Conservation (phyloP, 2,888 invertebrate species). For the Philaethria dido region DNA sequence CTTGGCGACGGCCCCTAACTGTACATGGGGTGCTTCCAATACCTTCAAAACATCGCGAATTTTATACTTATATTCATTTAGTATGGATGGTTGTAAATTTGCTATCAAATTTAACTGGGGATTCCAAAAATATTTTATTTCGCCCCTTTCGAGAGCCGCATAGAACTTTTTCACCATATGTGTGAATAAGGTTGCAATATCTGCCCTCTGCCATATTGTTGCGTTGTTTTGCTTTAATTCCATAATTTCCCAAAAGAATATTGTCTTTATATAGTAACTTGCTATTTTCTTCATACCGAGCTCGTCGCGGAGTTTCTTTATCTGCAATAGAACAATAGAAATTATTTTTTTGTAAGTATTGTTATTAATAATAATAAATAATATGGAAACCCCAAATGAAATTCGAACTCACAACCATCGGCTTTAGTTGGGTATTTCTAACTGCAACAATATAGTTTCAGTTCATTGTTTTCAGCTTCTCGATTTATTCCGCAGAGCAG, state of each 20-base stretch:
- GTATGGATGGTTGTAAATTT: conserved; percentile 44
- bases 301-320: conserved; percentile 80
- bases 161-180: conserved; percentile 70
- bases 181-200: conserved; percentile 59
- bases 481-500: no score
- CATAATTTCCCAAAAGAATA: conserved; percentile 72
- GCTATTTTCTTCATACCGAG: conserved; percentile 71
- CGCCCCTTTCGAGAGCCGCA: conserved; percentile 52
- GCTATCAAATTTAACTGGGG: conserved; percentile 70
- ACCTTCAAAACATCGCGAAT: conserved; percentile 53
- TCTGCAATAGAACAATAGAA: conserved; percentile 47
- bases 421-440: no score
- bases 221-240: conserved; percentile 46
- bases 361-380: no score
- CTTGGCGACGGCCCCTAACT: background rate
- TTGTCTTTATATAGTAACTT: conserved; percentile 83
- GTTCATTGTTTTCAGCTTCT: no score
- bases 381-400: no score
- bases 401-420: no score
- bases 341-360: no score
- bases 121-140: conserved; percentile 80
- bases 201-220: conserved; percentile 57
- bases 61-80: conserved; percentile 55
- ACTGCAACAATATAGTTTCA: no score
- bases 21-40: conserved; percentile 49